Evolutionary conservation across 2,888 invertebrate species (phyloP).

Genomic region (Neoaliturus tenellus): DNA sequence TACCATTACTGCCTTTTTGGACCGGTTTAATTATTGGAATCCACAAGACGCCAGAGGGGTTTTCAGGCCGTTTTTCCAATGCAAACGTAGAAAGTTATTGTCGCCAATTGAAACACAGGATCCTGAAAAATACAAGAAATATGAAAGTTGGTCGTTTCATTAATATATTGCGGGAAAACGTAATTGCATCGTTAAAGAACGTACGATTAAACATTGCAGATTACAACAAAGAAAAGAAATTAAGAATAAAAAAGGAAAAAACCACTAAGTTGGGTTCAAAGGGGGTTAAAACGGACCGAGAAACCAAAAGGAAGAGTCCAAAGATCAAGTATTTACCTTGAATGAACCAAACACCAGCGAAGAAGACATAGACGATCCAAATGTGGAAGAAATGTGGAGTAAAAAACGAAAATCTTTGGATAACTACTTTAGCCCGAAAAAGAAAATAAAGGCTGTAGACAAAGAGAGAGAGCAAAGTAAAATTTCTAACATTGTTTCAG

Average conservation of each 20-base stretch:
- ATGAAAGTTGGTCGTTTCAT: not conserved
- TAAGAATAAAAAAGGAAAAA: not conserved
- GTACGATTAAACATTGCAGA: not conserved
- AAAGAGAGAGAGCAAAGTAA: not conserved
- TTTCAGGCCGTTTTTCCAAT: not conserved
- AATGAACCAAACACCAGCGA: not conserved
- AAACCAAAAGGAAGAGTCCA: no score
- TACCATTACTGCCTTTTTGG: not conserved
- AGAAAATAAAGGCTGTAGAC: not conserved
- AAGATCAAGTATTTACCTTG: no score
- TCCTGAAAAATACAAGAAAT: not conserved
- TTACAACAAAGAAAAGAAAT: not conserved
- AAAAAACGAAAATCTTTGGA: not conserved
- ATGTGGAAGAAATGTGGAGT: not conserved
- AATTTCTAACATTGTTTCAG: not conserved
- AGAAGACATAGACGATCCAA: not conserved
- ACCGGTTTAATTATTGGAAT: not conserved
- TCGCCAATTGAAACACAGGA: not conserved
- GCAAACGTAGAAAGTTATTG: not conserved
- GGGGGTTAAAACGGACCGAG: no score
- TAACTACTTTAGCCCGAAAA: not conserved
- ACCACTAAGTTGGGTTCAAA: not conserved
- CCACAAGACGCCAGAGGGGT: not conserved
- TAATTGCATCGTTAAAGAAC: not conserved
- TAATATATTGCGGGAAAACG: not conserved